Evolutionary conservation across 2,888 invertebrate species (phyloP).

Genomic region (Lacanobia oleracea): DNA sequence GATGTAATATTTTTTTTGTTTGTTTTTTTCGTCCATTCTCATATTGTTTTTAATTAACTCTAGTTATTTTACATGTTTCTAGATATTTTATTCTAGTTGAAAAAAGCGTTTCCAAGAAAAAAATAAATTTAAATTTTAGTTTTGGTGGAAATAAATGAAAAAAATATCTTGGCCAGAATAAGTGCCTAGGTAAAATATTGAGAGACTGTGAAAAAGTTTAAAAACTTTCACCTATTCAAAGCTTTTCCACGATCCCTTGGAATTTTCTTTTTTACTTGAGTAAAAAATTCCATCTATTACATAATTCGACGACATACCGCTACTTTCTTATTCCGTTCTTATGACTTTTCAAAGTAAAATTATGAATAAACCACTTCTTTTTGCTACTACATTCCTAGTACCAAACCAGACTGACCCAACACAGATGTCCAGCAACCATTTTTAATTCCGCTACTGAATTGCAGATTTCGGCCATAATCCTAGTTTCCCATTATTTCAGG

Average conservation of each 20-base stretch:
- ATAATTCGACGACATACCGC: neutral
- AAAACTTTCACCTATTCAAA: neutral
- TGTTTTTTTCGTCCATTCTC: neutral
- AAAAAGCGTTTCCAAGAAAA: too few relatives aligned
- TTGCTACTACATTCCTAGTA: neutral
- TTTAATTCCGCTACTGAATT: constrained; percentile 25
- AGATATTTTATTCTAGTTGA: too few relatives aligned
- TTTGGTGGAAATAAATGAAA: neutral
- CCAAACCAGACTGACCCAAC: neutral
- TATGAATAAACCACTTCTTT: neutral
- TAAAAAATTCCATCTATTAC: too few relatives aligned
- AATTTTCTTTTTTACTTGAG: neutral
- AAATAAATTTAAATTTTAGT: neutral
- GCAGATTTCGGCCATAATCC: constrained; percentile 26
- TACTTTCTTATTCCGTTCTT: neutral
- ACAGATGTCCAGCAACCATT: neutral
- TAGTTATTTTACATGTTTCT: neutral
- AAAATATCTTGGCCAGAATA: neutral
- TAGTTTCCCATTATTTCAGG: constrained; percentile 35
- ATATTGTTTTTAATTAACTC: neutral
- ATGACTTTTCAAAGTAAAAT: too few relatives aligned
- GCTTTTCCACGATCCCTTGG: neutral
- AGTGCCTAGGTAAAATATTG: neutral
- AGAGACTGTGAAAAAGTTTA: neutral
- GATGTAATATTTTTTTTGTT: neutral